phyloP scores from a whole-genome alignment of 2,797 vertebrate genomes.

The Characodon lateralis region DNA sequence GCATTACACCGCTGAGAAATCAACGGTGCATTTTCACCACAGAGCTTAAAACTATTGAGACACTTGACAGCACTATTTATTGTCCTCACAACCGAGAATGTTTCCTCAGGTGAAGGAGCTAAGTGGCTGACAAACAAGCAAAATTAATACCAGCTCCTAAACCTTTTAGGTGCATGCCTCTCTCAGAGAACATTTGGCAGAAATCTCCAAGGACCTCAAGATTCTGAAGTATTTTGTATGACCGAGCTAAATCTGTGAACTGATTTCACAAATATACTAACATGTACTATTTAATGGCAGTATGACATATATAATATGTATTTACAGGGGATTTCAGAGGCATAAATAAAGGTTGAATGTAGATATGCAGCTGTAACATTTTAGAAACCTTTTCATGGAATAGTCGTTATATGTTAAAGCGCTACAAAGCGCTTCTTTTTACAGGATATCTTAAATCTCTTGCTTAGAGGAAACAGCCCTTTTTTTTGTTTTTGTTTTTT shows the following conservation, averaged over 20 bases:
- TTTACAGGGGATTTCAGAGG: too few species aligned
- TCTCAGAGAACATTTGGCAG: conserved; percentile 13
- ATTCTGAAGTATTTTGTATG: conserved; percentile 14
- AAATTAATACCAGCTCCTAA: conserved; percentile 49
- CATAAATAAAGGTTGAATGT: too few species aligned
- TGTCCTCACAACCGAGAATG: conserved; percentile 37
- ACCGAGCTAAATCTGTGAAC: not conserved
- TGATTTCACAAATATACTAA: not conserved
- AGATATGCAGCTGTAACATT: not conserved
- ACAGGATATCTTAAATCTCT: not conserved
- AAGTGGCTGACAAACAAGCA: conserved; percentile 46
- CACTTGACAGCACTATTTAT: conserved; percentile 56
- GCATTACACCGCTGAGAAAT: conserved; percentile 61
- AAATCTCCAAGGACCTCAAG: conserved; percentile 28
- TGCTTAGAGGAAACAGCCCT: too few species aligned
- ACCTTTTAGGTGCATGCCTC: not conserved
- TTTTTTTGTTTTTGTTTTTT: too few species aligned
- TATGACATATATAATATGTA: too few species aligned
- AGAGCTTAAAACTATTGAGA: conserved; percentile 48
- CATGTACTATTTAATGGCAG: not conserved
- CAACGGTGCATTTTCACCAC: conserved; percentile 54
- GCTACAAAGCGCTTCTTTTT: too few species aligned
- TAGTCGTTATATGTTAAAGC: not conserved
- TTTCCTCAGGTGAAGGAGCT: conserved; percentile 55
- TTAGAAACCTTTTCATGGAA: not conserved